Evolutionary conservation across 2,797 vertebrate species (phyloP), one percentile per base, ranked within the genome.

Genomic region (Euthynnus affinis): DNA sequence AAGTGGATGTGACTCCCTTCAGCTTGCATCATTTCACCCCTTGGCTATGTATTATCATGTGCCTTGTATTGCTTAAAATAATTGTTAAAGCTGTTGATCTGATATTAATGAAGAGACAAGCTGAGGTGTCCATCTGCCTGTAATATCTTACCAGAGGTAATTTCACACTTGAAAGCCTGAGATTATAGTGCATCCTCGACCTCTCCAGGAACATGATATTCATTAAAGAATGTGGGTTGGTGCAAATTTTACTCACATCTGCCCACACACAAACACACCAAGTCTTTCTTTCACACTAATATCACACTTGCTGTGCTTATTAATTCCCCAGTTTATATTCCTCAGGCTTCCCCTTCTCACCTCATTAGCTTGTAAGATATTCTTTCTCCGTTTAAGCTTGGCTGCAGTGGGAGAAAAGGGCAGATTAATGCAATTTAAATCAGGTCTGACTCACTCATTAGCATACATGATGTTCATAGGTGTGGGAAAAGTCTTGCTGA

Each of bases 161-260:
- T 89, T 92, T 90, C 83, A 90, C 76, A 87, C 81, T 74, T 79
- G 42, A 87, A 80, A 85, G 80, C 68, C 57, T 72, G 58, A 82
- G 74, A 87, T 90, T 80, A 51, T 17, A 17, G 48, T 37, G 52
- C 77, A 72, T 79, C 71, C 20, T 73, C 71, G 53, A 63, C 55
- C 74, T 87, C 71, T 76, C 23, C 75, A 68, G 78, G 75, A 90
- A 85, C 66, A 56, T 73, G 75, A 80, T 76, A 76, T 85, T 71
- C 32, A 88, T 89, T 80, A 75, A 77, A 64, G 49, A 81, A 77
- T 58, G 83, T 84, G 74, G 61, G 70, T 42, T 68, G 60, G 59
- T 81, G 71, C 67, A 53, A 77, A 32, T 70, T 59, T 73, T 70
- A 71, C 80, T 81, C 59, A 65, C 60, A 76, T 79, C 75, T 55